Base-by-base conservation (phyloP, 2,888 invertebrate species). In the Teleogryllus oceanicus region DNA sequence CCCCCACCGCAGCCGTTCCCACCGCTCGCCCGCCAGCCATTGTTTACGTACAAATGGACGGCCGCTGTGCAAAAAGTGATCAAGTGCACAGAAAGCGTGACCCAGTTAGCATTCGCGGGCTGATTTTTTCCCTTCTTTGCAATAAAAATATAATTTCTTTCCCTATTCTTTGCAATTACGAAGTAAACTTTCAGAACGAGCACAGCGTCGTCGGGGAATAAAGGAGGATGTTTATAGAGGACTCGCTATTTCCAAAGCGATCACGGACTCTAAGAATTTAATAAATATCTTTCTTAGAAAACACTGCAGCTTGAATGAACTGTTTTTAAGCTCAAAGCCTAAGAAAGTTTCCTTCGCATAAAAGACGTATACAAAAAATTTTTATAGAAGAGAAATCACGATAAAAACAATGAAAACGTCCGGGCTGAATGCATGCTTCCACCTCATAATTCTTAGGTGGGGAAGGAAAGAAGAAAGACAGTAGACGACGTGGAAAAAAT, bases 21-120 rank as follows among this genome's bases (percentile, higher is more conserved):
- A 24, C 74, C 76, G 76, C 76, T 21, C 78, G 75, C 81, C 37
- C 81, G 74, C 78, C 51, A 80, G 78, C 81, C 80, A 82, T 82
- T 81, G 82, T 82, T 81, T 82, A 81, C 80, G 80, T 81, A 82
- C 82, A 81, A 82, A 81, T 82, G 82, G 78, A 77, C 51, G 80
- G 78, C 77, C 50, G 37, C 62, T 76, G 78, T 80, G 80, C 76
- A 80, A 80, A 76, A 80, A 80, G 76, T 78, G 78, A 78, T 80
- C 78, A 80, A 80, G 80, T 80, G n/a, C 78, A 37, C 37, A 37
- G 37, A 37, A 37, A 37, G 37, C 37, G 4, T 50, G 77, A 74
- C 79, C 76, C 37, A 76, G 20, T 75, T 79, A 50, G 50, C 5
- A 21, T 24, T 78, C 74, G 49, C 78, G 20, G 18, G 74, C 51